Base-by-base conservation (phyloP, 2,888 invertebrate genomes). In the Harpagoxenus sublaevis region DNA sequence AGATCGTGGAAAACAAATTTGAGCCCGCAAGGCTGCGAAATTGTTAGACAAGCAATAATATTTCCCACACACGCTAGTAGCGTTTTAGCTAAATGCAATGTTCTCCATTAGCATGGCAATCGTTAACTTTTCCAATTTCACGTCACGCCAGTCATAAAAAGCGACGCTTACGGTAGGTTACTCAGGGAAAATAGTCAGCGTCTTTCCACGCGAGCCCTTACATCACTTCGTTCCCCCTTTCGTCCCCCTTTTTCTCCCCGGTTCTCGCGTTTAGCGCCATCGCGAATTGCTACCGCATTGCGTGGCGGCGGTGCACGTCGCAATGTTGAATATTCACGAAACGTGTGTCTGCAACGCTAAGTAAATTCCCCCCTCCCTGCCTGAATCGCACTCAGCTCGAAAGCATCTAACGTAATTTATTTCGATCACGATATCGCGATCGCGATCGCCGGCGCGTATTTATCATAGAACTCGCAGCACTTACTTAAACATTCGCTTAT, bases 241-340 rank as follows among this genome's bases (percentile, higher is more conserved):
- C 12, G 1, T n/a, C 0, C 35, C 51, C 39, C 42, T 28, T 48
- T 15, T 10, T 45, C 18, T 55, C 6, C 23, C 18, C 23, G 9
- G 45, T 51, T 39, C 57, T 48, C 77, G 71, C 63, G 71, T 60
- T 86, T 86, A 81, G 86, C 83, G 71, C 60, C 89, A 86, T 83
- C 60, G 51, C 66, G 79, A 62, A 79, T 87, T 75, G 84, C 89
- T 85, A 75, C 91, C 84, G 91, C 91, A 91, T 91, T 90, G 91
- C 91, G 90, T 91, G 91, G 91, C 85, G 28, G 63, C 85, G 28
- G 63, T 71, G 55, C 45, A 75, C 83, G 89, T 90, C 87, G 90
- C 88, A 90, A 83, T 62, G 87, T 91, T 90, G 86, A 86, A 89
- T 84, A 88, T 88, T 85, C 86, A 85, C 86, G 86, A 87, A 88